Conservation (phyloP, 1,140 invertebrate species). For the Ptiloglossa arizonensis region DNA sequence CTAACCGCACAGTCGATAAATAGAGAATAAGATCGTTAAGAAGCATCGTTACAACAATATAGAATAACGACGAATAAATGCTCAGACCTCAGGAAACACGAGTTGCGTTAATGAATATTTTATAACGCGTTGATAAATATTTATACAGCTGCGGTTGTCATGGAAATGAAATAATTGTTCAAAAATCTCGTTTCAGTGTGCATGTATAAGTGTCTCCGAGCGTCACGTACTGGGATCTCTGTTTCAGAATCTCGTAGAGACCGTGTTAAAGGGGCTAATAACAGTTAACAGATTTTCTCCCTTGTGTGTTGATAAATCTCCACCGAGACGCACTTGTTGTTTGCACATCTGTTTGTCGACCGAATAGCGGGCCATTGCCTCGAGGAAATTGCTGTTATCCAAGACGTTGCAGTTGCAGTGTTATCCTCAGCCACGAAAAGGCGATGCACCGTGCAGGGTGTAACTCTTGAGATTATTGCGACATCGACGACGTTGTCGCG, state of each 20-base stretch:
- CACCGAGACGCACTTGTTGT: background rate
- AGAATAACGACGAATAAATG: too few species aligned
- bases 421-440: background rate
- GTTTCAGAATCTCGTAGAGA: background rate
- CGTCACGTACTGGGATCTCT: too few species aligned
- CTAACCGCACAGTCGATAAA: too few species aligned
- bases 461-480: background rate
- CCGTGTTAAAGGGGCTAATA: background rate
- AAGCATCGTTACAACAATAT: too few species aligned
- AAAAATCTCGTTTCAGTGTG: too few species aligned
- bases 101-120: too few species aligned
- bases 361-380: background rate
- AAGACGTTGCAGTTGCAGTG: background rate
- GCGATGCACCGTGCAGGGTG: background rate
- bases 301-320: background rate
- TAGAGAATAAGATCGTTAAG: too few species aligned
- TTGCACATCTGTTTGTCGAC: background rate
- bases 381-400: background rate
- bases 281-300: background rate
- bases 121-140: too few species aligned
- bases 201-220: too few species aligned
- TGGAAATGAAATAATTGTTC: too few species aligned
- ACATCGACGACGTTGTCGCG: background rate
- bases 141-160: too few species aligned
- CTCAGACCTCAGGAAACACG: too few species aligned